Conservation (phyloP, 1,140 invertebrate genomes). For the Rhyzopertha dominica region DNA sequence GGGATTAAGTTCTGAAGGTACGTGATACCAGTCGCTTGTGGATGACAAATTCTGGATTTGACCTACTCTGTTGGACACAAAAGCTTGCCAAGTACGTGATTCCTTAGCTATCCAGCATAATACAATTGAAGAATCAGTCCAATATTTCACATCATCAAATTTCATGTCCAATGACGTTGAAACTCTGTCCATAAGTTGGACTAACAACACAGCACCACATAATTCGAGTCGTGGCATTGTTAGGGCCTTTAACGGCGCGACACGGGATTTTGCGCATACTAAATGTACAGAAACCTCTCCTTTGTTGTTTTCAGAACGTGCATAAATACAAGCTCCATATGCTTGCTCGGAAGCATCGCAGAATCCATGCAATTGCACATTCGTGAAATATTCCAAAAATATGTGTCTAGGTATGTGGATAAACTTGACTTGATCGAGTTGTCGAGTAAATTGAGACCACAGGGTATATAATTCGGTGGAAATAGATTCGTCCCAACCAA, state of each 20-base stretch:
- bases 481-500: slow-evolving; percentile 27
- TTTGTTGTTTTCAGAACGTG: slow-evolving; percentile 1
- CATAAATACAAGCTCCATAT: slow-evolving; percentile 32
- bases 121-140: too few species aligned
- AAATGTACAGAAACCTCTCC: background rate
- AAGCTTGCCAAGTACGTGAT: too few species aligned
- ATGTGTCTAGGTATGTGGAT: too few species aligned
- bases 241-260: slow-evolving; percentile 43
- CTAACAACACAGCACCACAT: too few species aligned
- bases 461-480: slow-evolving; percentile 14
- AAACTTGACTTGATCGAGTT: too few species aligned
- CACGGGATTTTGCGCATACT: slow-evolving; percentile 23
- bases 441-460: slow-evolving; percentile 3
- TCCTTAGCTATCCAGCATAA: too few species aligned
- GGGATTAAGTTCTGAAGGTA: slow-evolving; percentile 30
- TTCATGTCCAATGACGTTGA: too few species aligned
- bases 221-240: too few species aligned
- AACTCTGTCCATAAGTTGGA: too few species aligned
- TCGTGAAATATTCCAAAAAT: too few species aligned
- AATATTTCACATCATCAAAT: too few species aligned
- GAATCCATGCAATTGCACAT: too few species aligned
- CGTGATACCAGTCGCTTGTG: slow-evolving; percentile 27
- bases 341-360: slow-evolving; percentile 30
- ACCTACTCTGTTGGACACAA: slow-evolving; percentile 40
- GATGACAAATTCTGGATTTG: slow-evolving; percentile 32